These are phyloP conservation scores for Matsumyia berberina DNA, from an alignment of 2,888 invertebrate genomes.

Conservation along the genomic window DNA sequence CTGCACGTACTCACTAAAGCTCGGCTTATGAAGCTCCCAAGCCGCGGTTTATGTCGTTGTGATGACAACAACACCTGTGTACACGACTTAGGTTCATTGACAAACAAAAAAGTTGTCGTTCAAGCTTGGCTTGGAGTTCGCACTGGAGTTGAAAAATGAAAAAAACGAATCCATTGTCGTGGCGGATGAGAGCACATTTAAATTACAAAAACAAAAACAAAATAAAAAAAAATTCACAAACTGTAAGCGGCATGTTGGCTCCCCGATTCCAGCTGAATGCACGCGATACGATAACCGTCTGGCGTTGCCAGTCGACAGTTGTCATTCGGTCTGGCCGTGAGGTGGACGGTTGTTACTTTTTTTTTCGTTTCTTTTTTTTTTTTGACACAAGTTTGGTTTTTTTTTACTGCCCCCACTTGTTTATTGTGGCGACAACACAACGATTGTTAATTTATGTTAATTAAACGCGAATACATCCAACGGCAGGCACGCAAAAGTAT, in stretches of 20 bases:
- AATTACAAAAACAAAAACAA: conserved; percentile 48
- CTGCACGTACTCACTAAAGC: conserved; percentile 25
- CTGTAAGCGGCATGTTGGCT: conserved; percentile 48
- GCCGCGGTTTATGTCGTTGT: conserved; percentile 1
- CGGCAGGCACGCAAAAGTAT: conserved; percentile 7
- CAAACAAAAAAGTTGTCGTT: conserved; percentile 9
- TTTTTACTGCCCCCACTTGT: background rate
- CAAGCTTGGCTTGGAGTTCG: conserved; percentile 40
- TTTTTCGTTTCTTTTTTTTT: conserved; percentile 20
- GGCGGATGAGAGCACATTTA: conserved; percentile 56
- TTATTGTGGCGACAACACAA: conserved; percentile 35
- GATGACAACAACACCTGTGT: conserved; percentile 15
- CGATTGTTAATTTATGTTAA: conserved; percentile 69
- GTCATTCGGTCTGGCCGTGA: conserved; percentile 62
- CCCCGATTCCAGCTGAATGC: conserved; percentile 42
- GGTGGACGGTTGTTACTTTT: conserved; percentile 50
- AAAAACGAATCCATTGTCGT: conserved; percentile 19
- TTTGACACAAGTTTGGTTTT: conserved; percentile 19
- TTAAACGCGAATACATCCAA: conserved; percentile 47
- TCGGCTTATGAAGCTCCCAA: conserved; percentile 4
- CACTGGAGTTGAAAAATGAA: conserved; percentile 24
- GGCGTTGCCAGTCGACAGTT: conserved; percentile 60
- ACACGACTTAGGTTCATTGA: conserved; percentile 28
- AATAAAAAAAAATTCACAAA: conserved; percentile 43
- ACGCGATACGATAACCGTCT: conserved; percentile 47